Evolutionary conservation across 2,797 vertebrate genomes (phyloP), one percentile per base, ranked within the genome.

Genomic region (Todus mexicanus): DNA sequence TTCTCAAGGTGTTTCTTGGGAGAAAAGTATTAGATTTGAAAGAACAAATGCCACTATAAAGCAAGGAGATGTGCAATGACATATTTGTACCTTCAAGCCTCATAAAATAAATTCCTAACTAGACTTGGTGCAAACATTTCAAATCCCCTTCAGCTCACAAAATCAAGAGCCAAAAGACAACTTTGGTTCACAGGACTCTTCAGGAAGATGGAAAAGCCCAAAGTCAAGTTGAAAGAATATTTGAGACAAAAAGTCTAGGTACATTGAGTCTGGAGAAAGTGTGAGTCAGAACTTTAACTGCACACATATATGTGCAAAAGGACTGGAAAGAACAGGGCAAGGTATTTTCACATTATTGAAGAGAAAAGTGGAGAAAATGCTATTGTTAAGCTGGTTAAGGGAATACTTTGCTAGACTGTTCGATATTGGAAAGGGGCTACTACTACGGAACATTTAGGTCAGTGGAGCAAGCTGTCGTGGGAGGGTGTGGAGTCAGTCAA

Each of bases 401-500:
- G 47, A 93, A n/a, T 48, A 38, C 75, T 94, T 94, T 29, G 42
- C 71, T 77, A 57, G 75, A 29, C 57, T 1, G 11, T 81, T 94
- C 3, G 1, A 59, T 82, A 74, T 15, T 66, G 89, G 72, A 93
- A 91, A 85, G 38, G 88, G 60, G 8, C 80, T 92, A 66, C 48
- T 95, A 10, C 84, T 47, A 3, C 2, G 3, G 50, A 90, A 18
- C 74, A 90, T 96, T 77, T 92, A 92, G 90, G 95, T 95, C 90
- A 95, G 61, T 95, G 53, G 86, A 89, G 71, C 94, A 92, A 93
- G 72, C 38, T 79, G 83, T 73, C 59, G 53, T 50, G 89, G 50
- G 77, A 93, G 75, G 40, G 11, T 90, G 61, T 90, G 61, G 70
- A 94, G 51, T 84, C 26, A 5, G 68, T 51, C 77, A 73, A 40